Evolutionary conservation across 2,888 invertebrate genomes (phyloP).

Genomic region (Pandemis cinnamomeana): DNA sequence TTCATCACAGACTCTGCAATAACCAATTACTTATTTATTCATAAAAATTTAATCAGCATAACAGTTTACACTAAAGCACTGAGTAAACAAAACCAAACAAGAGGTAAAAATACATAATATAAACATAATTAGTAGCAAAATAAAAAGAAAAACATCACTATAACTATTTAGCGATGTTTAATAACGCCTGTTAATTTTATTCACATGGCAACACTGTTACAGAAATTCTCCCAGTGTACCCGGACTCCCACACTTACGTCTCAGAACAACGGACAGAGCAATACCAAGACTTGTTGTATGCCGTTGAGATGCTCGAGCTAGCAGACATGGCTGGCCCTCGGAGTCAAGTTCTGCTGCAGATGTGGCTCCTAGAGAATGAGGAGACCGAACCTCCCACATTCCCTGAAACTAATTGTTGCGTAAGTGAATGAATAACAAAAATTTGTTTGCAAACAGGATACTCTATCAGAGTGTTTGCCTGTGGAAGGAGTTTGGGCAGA

Average conservation of each 20-base stretch:
- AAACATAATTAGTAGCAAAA: no score
- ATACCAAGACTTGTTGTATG: slow-evolving; percentile 89
- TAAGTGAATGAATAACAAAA: slow-evolving; percentile 50
- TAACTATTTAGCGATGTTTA: no score
- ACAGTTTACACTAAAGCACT: no score
- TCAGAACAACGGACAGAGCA: slow-evolving; percentile 89
- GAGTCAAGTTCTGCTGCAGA: slow-evolving; percentile 88
- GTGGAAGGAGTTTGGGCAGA: no score
- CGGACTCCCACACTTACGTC: slow-evolving; percentile 90
- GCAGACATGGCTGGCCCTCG: slow-evolving; percentile 87
- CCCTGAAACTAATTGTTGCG: slow-evolving; percentile 68
- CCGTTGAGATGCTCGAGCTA: slow-evolving; percentile 87
- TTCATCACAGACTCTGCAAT: no score
- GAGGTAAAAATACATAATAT: no score
- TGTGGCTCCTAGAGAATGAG: slow-evolving; percentile 93
- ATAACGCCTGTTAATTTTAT: no score
- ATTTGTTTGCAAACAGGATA: background rate
- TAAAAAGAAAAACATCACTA: no score
- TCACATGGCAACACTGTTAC: slow-evolving; percentile 45
- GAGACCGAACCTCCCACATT: slow-evolving; percentile 71
- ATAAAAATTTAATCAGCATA: no score
- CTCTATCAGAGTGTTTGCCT: no score
- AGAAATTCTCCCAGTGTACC: slow-evolving; percentile 92
- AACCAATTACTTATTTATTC: no score
- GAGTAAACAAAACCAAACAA: no score